Base-by-base conservation (phyloP, 2,113 vertebrate genomes). In the Gnathonemus echidnorhynchus region DNA sequence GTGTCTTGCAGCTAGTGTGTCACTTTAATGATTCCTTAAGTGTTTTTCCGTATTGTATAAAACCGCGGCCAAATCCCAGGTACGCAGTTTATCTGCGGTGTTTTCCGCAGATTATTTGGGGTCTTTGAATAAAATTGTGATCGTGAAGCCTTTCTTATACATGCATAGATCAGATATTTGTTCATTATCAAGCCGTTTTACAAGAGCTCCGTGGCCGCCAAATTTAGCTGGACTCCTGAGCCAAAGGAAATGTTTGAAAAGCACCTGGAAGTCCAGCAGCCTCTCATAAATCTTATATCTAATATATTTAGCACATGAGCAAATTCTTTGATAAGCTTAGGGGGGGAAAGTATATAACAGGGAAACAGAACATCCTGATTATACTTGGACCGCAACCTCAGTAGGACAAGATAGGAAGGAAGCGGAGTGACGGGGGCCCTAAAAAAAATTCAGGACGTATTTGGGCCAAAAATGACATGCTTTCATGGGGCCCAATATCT, bases 1-100 rank as follows among this genome's bases (percentile, higher is more conserved):
- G 94, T 94, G 97, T 97, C 96, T 95, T 96, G 93, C 94, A 95
- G 97, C 97, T 99, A 97, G 96, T 96, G 95, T 99, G 97, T 98
- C 98, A 96, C 39, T 35, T 95, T 91, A 94, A 94, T 92, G 95
- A 93, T 95, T 95, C 93, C 94, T 95, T 45, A 86, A 86, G 84
- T 86, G 46, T 86, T 48, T 27, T 50, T 35, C 50, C 56, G 35
- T 19, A 45, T 88, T 88, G n/a, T 58, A 87, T 87, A 39, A 87
- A 49, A 56, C 49, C 19, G 17, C 31, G 89, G 87, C 90, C 91
- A 88, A 89, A 90, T 50, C 58, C 9, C 39, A 62, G 19, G 31
- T 15, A 10, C 27, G 21, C 4, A 31, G 49, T 56, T 13, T 87
- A 21, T 62, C 70, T 31, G 31, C 46, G 80, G 10, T 88, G 91